A percentile compares a stretch with the other conserved stretches of the same genome.
phyloP scores from a whole-genome alignment of 2,113 vertebrate species.

The Galemys pyrenaicus region DNA sequence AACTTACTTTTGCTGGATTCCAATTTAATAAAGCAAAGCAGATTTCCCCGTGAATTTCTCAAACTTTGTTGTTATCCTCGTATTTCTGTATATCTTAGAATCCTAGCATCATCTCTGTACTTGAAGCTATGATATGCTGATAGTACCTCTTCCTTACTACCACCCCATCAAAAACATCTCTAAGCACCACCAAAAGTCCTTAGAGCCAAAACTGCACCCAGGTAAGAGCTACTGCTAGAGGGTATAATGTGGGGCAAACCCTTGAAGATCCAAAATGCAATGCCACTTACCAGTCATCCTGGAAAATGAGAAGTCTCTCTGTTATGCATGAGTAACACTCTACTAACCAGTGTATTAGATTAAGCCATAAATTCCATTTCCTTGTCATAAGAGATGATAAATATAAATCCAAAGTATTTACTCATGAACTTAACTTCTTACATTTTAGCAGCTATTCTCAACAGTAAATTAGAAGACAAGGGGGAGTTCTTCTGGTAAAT shows the following conservation, averaged over 20 bases:
- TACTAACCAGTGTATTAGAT: slow-evolving; percentile 37
- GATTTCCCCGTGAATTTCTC: not conserved
- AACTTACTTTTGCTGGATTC: not conserved
- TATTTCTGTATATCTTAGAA: not conserved
- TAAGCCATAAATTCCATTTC: slow-evolving; percentile 49
- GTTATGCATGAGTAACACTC: slow-evolving; percentile 20
- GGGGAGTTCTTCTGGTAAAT: not conserved
- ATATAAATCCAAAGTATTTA: slow-evolving; percentile 17
- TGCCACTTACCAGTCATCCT: not conserved
- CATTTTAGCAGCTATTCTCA: slow-evolving; percentile 36
- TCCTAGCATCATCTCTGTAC: not conserved
- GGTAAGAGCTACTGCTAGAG: not conserved
- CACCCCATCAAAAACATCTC: not conserved
- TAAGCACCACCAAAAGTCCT: not conserved
- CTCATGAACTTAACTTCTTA: not conserved
- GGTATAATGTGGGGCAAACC: not conserved
- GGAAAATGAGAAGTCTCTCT: not conserved
- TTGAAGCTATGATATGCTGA: not conserved
- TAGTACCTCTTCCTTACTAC: not conserved
- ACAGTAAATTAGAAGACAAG: slow-evolving; percentile 35
- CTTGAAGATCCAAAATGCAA: not conserved
- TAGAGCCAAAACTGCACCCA: not conserved
- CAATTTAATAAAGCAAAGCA: not conserved
- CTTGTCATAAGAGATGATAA: slow-evolving; percentile 34
- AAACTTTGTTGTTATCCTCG: not conserved